Base-by-base conservation (phyloP, 64 coral and sea anemone species). In the Cladopsammia gracilis region DNA sequence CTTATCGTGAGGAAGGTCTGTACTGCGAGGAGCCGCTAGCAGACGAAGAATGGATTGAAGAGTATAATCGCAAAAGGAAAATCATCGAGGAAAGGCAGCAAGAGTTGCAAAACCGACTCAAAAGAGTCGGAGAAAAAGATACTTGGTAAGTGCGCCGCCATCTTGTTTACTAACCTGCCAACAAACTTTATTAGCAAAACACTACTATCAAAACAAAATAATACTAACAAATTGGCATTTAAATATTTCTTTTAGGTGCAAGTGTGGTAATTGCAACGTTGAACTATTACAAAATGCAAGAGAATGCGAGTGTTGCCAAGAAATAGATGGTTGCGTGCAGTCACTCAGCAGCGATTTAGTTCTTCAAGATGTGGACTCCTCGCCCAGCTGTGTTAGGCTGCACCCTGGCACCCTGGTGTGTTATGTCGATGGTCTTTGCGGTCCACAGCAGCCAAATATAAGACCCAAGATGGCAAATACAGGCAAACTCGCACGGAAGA, bases 381-480 rank as follows among this genome's bases (percentile, higher is more conserved):
- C 7, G 6, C 44, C 57, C 13, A 7, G 16, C 3, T 48, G 57
- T 20, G 5, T 64, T 47, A 64, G 14, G 5, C 15, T 14, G 10
- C 85, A 88, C 58, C 85, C 85, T 10, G 69, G 69, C 11, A 14
- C 48, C 3, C n/a, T 34, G 15, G 50, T 88, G 1, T 87, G 70
- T 34, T 73, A 18, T 72, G 74, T 54, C 20, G 69, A 7, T 87
- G 85, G 85, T 88, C 85, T 16, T 44, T 89, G 13, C 58, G 18
- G 47, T 67, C 87, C 3, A 43, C 87, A 22, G 70, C 25, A 64
- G 59, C 87, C 26, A 89, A 89, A 64, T 89, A 62, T 49, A 69
- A 65, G 15, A 56, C 50, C 4, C 22, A 19, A 44, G 25, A 88
- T 15, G 69, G 69, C 22, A 88, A 59, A 52, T 74, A 75, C 14